Evolutionary conservation across 2,888 invertebrate species (phyloP).

Genomic region (Ptycholaimellus sp.): DNA sequence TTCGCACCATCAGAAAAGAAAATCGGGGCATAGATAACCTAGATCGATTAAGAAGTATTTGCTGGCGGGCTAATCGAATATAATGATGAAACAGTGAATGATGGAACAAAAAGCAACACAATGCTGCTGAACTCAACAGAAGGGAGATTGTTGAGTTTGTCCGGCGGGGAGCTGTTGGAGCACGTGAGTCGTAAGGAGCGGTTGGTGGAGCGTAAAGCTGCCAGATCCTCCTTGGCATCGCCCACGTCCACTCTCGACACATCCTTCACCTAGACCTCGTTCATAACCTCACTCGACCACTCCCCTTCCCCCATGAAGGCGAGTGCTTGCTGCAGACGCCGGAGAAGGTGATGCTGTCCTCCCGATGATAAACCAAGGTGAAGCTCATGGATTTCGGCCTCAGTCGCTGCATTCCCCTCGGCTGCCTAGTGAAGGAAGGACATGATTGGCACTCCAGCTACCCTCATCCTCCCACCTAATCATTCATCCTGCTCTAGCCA

Average conservation of each 20-base stretch:
- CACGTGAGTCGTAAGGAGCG: constrained; percentile 34
- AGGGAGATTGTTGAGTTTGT: constrained; percentile 30
- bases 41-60: too few relatives aligned
- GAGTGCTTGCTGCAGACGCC: constrained; percentile 28
- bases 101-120: too few relatives aligned
- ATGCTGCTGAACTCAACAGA: background rate
- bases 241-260: constrained; percentile 39
- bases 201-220: constrained; percentile 38
- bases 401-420: constrained; percentile 29
- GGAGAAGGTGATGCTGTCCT: constrained; percentile 39
- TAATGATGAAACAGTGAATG: too few relatives aligned
- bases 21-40: too few relatives aligned
- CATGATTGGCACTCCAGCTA: constrained; percentile 37
- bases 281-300: background rate
- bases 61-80: too few relatives aligned
- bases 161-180: constrained; percentile 43
- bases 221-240: constrained; percentile 40
- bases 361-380: constrained; percentile 30
- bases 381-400: constrained; percentile 44
- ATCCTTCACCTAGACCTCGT: constrained; percentile 40
- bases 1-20: too few relatives aligned
- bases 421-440: constrained; percentile 33
- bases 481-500: too few relatives aligned
- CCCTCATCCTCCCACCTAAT: too few relatives aligned
- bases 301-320: constrained; percentile 2